Base-by-base conservation (phyloP, 2,888 invertebrate genomes). In the Leucophora obtusa region DNA sequence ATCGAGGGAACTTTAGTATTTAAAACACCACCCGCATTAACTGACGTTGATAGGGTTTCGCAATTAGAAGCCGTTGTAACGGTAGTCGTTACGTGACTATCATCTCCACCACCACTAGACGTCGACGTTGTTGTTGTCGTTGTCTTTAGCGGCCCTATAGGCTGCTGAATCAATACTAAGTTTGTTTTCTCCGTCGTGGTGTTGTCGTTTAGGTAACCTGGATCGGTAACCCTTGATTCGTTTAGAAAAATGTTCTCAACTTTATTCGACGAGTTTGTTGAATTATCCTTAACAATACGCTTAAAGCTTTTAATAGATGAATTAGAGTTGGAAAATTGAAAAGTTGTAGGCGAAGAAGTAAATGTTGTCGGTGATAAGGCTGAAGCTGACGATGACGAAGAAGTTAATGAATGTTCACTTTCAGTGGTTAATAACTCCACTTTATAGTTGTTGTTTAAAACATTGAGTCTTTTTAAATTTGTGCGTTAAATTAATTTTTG, bases 1-100 rank as follows among this genome's bases (percentile, higher is more conserved):
- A 89, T 89, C 60, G 89, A 89, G 71, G 89, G 89, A 84, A 89
- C 87, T 85, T 89, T 89, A 82, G 87, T 86, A 83, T 84, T 51
- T 84, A 85, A 47, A 85, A 85, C 62, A 83, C 85, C 28, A 28
- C 28, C 69, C 83, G 83, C 77, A 83, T 83, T 54, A 33, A 76
- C 58, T 14, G 28, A 69, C 66, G 70, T 58, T 80, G 83, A 21
- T 69, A 69, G 71, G 78, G 35, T 77, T 75, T 80, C 71, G 28
- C 58, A 56, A 43, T 74, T 79, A 74, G 77, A 72, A 21, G 82
- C 70, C 50, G 78, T 59, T 72, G 83, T 65, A 47, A 74, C 63
- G 28, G 83, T 79, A n/a, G 83, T 68, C 18, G 74, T 81, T 78
- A 80, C 74, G 72, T 79, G 73, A 74, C 56, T 80, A 81, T 69